phyloP scores from a whole-genome alignment of 2,888 invertebrate species.

The Plagodis dolabraria region DNA sequence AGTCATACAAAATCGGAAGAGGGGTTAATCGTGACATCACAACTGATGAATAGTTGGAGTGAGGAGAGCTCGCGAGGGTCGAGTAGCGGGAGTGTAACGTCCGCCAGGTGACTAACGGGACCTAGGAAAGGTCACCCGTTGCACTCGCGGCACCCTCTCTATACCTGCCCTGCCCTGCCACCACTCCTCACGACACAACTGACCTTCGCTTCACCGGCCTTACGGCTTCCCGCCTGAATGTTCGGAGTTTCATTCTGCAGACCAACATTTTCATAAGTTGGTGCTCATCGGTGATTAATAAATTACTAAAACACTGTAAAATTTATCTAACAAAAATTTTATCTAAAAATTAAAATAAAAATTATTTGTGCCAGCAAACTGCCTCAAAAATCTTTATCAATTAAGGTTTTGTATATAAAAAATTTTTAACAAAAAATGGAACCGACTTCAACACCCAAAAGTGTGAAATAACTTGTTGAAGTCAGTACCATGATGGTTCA shows the following conservation, averaged over 20 bases:
- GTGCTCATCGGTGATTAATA: no score
- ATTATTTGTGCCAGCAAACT: no score
- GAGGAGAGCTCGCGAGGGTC: constrained; percentile 22
- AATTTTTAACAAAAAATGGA: no score
- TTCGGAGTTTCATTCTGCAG: no score
- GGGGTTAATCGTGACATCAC: neutral
- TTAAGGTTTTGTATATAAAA: no score
- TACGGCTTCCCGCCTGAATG: constrained; percentile 15
- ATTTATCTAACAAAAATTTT: no score
- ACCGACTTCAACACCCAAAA: no score
- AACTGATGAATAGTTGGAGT: constrained; percentile 5
- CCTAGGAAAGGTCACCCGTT: constrained; percentile 71
- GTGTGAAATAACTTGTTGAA: no score
- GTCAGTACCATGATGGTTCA: no score
- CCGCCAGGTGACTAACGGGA: constrained; percentile 64
- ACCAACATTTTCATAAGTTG: neutral
- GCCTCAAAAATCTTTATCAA: no score
- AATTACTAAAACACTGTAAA: neutral
- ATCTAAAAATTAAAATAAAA: no score
- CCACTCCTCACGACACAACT: neutral
- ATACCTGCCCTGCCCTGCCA: constrained; percentile 2
- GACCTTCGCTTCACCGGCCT: neutral
- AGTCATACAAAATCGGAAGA: no score
- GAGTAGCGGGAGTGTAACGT: constrained; percentile 68
- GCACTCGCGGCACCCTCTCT: constrained; percentile 38